phyloP scores from a whole-genome alignment of 2,888 invertebrate species.

The Euplexia lucipara region DNA sequence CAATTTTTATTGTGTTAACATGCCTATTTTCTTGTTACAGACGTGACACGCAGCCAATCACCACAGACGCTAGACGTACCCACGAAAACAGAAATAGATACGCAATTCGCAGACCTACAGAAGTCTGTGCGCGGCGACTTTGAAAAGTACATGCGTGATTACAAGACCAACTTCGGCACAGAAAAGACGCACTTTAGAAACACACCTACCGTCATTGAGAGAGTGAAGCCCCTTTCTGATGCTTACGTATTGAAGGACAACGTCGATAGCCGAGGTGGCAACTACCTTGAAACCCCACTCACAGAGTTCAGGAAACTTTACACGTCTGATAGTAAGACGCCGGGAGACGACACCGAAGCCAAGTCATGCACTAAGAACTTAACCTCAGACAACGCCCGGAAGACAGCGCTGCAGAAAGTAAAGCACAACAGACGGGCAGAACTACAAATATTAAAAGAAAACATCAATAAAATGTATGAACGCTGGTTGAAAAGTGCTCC shows the following conservation, averaged over 20 bases:
- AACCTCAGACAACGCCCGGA: conserved; percentile 13
- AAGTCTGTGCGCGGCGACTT: conserved; percentile 68
- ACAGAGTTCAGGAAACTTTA: conserved; percentile 83
- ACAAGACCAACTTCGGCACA: conserved; percentile 71
- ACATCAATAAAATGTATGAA: conserved; percentile 74
- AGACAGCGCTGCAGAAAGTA: conserved; percentile 48
- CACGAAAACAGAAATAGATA: conserved; percentile 33
- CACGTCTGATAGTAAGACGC: conserved; percentile 58
- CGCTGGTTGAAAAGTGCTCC: conserved; percentile 50
- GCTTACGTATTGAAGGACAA: conserved; percentile 44
- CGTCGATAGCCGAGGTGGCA: conserved; percentile 35
- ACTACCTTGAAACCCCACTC: conserved; percentile 82
- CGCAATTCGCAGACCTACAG: conserved; percentile 45
- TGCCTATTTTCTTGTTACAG: conserved; percentile 60
- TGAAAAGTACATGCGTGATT: conserved; percentile 77
- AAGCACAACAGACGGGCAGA: conserved; percentile 67
- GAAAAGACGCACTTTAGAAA: conserved; percentile 68
- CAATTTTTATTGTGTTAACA: conserved; percentile 6
- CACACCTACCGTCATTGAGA: conserved; percentile 64
- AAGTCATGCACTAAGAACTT: conserved; percentile 4
- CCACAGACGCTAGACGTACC: conserved; percentile 54
- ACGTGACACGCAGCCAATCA: conserved; percentile 62
- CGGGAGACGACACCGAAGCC: background rate
- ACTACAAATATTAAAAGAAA: conserved; percentile 73
- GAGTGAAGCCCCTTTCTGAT: conserved; percentile 70